A percentile compares a stretch with the other conserved stretches of the same genome.
Evolutionary conservation across 1,140 invertebrate species (phyloP).

Genomic region (Ceratina australensis): DNA sequence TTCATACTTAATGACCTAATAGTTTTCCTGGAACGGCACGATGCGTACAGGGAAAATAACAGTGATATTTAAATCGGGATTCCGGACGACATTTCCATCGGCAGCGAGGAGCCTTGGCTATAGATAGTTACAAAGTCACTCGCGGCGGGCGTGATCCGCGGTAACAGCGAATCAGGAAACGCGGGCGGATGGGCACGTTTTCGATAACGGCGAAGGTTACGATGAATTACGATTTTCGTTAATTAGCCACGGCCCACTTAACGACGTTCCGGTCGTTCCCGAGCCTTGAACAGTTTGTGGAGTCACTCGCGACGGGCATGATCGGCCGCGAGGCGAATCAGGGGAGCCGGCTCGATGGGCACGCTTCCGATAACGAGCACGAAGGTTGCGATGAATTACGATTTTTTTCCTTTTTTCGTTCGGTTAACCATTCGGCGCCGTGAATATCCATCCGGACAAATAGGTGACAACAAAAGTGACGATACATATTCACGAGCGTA

Average conservation of each 20-base stretch:
- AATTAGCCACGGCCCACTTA: background rate
- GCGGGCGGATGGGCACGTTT: background rate
- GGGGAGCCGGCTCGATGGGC: background rate
- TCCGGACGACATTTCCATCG: background rate
- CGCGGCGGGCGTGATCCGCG: background rate
- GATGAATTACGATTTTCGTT: constrained; percentile 11
- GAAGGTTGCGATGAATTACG: constrained; percentile 19
- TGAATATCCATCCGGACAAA: background rate
- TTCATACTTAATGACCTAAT: too few relatives aligned
- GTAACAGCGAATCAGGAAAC: background rate
- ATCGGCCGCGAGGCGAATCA: background rate
- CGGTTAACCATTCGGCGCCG: background rate
- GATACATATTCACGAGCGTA: constrained; percentile 1
- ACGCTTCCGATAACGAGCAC: background rate
- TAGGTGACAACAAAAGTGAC: too few relatives aligned
- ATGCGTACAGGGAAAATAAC: too few relatives aligned
- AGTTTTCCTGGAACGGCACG: too few relatives aligned
- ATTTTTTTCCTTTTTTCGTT: too few relatives aligned
- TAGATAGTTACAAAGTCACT: background rate
- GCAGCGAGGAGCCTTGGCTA: background rate
- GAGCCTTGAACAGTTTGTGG: background rate
- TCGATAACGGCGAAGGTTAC: constrained; percentile 18
- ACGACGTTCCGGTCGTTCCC: background rate
- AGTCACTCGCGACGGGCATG: background rate
- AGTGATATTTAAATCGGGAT: too few relatives aligned